These are phyloP conservation scores for Chromis chromis DNA, from an alignment of 2,797 vertebrate species.

Conservation along the genomic window DNA sequence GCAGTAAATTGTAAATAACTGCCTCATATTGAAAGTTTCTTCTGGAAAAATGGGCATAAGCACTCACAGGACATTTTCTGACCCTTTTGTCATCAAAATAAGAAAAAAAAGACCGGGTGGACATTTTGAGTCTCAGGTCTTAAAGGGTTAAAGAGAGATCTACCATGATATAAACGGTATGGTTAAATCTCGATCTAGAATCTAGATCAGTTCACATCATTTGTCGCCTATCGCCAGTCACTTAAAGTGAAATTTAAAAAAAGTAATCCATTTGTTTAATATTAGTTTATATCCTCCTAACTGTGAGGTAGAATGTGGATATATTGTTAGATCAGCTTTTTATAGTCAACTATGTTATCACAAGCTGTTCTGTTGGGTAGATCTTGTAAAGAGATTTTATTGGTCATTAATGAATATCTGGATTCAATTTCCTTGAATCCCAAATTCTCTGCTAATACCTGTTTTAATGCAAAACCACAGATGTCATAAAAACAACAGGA, in stretches of 20 bases:
- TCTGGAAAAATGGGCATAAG: too few species aligned
- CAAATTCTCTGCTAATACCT: not conserved
- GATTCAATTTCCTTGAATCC: constrained; percentile 27
- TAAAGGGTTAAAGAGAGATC: too few species aligned
- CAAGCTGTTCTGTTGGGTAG: not conserved
- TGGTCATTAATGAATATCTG: constrained; percentile 39
- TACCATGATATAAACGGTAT: too few species aligned
- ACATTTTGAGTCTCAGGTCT: too few species aligned
- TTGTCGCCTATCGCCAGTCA: not conserved
- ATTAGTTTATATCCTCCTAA: not conserved
- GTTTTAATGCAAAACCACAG: not conserved
- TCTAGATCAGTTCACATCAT: not conserved
- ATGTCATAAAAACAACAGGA: constrained; percentile 26
- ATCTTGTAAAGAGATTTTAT: constrained; percentile 28
- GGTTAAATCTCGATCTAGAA: too few species aligned
- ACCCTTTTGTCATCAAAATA: too few species aligned
- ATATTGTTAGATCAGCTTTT: constrained; percentile 1
- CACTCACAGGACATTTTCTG: too few species aligned
- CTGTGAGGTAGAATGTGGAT: not conserved
- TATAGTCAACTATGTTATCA: not conserved
- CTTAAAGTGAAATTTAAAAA: not conserved
- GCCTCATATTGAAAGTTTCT: too few species aligned
- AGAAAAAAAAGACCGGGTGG: too few species aligned
- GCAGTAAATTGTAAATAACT: too few species aligned
- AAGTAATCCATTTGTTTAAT: not conserved